Evolutionary conservation across 2,888 invertebrate species (phyloP).

Genomic region (Eupsilia transversa): DNA sequence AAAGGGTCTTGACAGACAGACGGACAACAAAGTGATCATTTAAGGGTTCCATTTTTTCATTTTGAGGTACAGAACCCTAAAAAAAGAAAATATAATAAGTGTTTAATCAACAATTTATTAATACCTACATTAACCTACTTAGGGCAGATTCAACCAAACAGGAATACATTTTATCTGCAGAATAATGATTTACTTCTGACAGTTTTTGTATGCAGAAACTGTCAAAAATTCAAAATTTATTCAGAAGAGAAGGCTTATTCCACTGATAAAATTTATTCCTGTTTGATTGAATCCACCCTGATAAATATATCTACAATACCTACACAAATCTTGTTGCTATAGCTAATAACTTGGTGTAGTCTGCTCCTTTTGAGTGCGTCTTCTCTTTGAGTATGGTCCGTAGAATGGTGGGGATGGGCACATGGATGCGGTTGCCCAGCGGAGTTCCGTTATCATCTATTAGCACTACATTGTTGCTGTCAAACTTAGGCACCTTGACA

Average conservation of each 20-base stretch:
- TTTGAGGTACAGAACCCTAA: too few species aligned
- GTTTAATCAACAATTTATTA: constrained; percentile 60
- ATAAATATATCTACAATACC: constrained; percentile 40
- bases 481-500: constrained; percentile 96
- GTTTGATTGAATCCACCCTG: too few species aligned
- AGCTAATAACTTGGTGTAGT: constrained; percentile 97
- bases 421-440: constrained; percentile 98
- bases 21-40: too few species aligned
- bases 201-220: too few species aligned
- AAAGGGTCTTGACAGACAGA: too few species aligned
- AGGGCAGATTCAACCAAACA: too few species aligned
- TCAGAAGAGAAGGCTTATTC: too few species aligned
- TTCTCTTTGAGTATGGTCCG: constrained; percentile 95
- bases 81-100: background rate
- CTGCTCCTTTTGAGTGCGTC: constrained; percentile 95
- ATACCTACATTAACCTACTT: constrained; percentile 69
- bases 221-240: too few species aligned
- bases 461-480: constrained; percentile 98
- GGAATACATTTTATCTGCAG: too few species aligned
- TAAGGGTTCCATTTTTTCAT: too few species aligned
- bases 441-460: constrained; percentile 99
- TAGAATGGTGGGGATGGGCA: constrained; percentile 97
- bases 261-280: too few species aligned
- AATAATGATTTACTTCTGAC: too few species aligned
- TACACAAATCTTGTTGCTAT: constrained; percentile 97